A percentile compares a stretch with the other conserved stretches of the same genome.
Evolutionary conservation across 2,888 invertebrate genomes (phyloP).

Genomic region (Callyntrura guangdongensis): DNA sequence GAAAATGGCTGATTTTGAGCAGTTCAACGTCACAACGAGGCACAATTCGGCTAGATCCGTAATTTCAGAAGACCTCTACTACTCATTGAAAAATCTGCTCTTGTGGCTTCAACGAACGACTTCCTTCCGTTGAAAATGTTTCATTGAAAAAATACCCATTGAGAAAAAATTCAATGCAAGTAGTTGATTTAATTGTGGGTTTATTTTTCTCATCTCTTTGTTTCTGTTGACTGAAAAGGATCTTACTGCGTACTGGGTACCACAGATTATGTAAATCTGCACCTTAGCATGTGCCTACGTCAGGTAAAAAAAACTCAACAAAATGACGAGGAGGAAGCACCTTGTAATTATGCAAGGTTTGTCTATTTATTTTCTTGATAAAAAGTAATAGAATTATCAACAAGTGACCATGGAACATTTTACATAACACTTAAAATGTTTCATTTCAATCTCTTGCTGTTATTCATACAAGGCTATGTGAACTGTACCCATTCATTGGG

Average conservation of each 20-base stretch:
- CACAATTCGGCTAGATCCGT: neutral
- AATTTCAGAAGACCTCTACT: neutral
- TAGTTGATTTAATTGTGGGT: neutral
- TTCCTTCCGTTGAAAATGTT: too few relatives aligned
- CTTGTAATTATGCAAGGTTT: constrained; percentile 39
- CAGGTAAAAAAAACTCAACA: neutral
- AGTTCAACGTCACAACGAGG: neutral
- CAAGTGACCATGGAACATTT: constrained; percentile 2
- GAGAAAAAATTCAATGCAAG: too few relatives aligned
- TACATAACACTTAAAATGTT: neutral
- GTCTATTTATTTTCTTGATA: neutral
- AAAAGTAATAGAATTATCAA: neutral
- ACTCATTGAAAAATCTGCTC: too few relatives aligned
- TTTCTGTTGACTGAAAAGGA: neutral
- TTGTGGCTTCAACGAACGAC: too few relatives aligned
- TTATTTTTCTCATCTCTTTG: neutral
- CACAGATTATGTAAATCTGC: neutral
- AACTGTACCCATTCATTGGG: too few relatives aligned
- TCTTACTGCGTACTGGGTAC: too few relatives aligned
- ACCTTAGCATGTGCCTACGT: neutral
- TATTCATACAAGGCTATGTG: too few relatives aligned
- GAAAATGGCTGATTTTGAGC: neutral
- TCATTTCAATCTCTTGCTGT: neutral
- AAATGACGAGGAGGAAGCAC: constrained; percentile 15
- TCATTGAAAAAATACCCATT: too few relatives aligned